Evolutionary conservation across 2,113 vertebrate species (phyloP).

Genomic region (Spea multiplicata): DNA sequence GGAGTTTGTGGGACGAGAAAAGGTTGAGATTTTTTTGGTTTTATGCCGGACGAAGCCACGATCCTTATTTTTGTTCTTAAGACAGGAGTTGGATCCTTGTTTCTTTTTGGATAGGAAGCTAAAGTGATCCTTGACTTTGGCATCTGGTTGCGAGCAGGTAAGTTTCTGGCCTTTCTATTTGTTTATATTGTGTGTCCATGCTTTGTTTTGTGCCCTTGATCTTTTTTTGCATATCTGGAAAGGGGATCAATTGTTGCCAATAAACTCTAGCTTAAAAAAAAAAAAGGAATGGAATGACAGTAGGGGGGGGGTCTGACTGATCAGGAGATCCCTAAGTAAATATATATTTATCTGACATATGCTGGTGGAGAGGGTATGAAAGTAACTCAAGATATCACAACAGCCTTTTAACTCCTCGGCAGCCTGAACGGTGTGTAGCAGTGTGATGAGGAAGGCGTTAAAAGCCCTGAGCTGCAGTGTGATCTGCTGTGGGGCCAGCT

Average conservation of each 20-base stretch:
- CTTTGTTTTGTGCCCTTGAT: conserved; percentile 53
- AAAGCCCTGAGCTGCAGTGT: conserved; percentile 20
- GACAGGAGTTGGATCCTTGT: conserved; percentile 78
- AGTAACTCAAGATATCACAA: conserved; percentile 50
- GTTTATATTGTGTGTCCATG: conserved; percentile 59
- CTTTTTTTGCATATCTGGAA: conserved; percentile 52
- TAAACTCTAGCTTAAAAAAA: conserved; percentile 20
- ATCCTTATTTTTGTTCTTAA: conserved; percentile 59
- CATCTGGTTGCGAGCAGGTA: conserved; percentile 93
- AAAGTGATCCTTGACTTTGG: conserved; percentile 89
- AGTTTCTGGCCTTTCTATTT: conserved; percentile 87
- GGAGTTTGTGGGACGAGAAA: conserved; percentile 82
- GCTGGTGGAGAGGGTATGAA: conserved; percentile 33
- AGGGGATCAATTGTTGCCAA: conserved; percentile 44
- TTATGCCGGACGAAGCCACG: conserved; percentile 62
- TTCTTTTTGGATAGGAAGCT: conserved; percentile 73
- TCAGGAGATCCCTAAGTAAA: conserved; percentile 56
- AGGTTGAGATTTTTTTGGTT: conserved; percentile 53
- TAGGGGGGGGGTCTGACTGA: conserved; percentile 57
- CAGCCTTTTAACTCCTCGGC: conserved; percentile 45
- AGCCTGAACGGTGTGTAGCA: not conserved
- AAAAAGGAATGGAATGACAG: conserved; percentile 27
- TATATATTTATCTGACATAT: conserved; percentile 47
- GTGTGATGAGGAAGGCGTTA: not conserved
- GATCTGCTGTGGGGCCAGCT: conserved; percentile 50